These are phyloP conservation scores for Sitodiplosis mosellana DNA, from an alignment of 1,140 invertebrate species.

Conservation along the genomic window DNA sequence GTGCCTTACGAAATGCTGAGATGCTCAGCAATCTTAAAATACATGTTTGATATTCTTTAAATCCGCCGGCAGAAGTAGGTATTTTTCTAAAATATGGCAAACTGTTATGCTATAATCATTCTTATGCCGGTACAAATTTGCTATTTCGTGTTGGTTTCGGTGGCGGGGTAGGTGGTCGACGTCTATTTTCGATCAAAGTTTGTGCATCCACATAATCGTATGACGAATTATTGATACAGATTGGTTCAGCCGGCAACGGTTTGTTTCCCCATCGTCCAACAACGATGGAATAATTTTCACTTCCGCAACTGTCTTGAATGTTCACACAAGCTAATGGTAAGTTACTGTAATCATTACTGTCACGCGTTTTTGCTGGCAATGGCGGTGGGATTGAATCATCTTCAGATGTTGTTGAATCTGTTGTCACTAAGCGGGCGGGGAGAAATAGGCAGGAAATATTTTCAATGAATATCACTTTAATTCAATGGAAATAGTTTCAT, in stretches of 20 bases:
- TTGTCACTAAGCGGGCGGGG: conserved; percentile 30
- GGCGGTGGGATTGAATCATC: conserved; percentile 49
- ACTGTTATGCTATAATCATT: background rate
- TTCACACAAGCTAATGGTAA: conserved; percentile 11
- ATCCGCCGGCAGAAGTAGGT: too few relatives aligned
- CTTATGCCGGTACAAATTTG: background rate
- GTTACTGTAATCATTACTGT: conserved; percentile 40
- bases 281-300: background rate
- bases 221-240: conserved; percentile 5
- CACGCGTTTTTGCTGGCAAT: conserved; percentile 43
- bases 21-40: too few relatives aligned
- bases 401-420: conserved; percentile 43
- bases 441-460: background rate
- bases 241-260: conserved; percentile 8
- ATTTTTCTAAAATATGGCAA: too few relatives aligned
- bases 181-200: conserved; percentile 15
- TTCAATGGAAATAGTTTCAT: background rate
- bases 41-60: too few relatives aligned
- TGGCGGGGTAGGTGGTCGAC: conserved; percentile 32
- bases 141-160: conserved; percentile 34
- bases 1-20: too few relatives aligned
- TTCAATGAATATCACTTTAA: background rate
- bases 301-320: background rate
- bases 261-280: background rate
- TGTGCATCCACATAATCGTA: conserved; percentile 23